phyloP scores from a whole-genome alignment of 2,113 vertebrate species.

The Megaptera novaeangliae region DNA sequence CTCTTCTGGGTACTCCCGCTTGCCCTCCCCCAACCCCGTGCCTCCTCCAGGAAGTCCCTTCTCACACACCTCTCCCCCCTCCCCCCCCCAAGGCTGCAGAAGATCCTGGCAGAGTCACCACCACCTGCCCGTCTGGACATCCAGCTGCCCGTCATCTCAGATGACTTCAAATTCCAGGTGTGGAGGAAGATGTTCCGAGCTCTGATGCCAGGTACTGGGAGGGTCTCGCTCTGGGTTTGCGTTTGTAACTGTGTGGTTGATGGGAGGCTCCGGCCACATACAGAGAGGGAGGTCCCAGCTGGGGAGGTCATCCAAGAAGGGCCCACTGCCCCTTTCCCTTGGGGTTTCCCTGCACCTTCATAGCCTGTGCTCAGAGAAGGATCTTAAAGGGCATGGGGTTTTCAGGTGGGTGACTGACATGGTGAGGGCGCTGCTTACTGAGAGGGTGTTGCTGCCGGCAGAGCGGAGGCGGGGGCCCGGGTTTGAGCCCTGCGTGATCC shows the following conservation, averaged over 20 bases:
- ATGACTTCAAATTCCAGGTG: conserved; percentile 83
- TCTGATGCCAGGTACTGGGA: conserved; percentile 77
- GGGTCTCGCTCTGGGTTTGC: neutral
- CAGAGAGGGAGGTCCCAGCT: neutral
- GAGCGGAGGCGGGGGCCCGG: neutral
- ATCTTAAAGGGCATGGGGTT: neutral
- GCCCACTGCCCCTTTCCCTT: neutral
- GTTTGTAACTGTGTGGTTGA: neutral
- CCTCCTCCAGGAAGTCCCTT: neutral
- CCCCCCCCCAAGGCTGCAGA: conserved; percentile 67
- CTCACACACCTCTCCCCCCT: neutral
- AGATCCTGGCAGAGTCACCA: conserved; percentile 77
- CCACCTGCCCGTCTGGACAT: conserved; percentile 77
- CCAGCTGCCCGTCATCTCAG: conserved; percentile 79
- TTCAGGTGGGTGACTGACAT: neutral
- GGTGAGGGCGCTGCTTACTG: neutral
- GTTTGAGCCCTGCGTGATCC: neutral
- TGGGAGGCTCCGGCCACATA: neutral
- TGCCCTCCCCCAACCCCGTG: neutral
- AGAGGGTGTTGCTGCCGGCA: neutral
- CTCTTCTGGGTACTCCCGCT: neutral
- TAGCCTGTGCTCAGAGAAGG: neutral
- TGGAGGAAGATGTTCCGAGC: conserved; percentile 81
- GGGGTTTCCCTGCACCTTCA: neutral
- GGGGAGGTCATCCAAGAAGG: neutral